Evolutionary conservation across 2,888 invertebrate species (phyloP).

Genomic region (Capitulum mitella): DNA sequence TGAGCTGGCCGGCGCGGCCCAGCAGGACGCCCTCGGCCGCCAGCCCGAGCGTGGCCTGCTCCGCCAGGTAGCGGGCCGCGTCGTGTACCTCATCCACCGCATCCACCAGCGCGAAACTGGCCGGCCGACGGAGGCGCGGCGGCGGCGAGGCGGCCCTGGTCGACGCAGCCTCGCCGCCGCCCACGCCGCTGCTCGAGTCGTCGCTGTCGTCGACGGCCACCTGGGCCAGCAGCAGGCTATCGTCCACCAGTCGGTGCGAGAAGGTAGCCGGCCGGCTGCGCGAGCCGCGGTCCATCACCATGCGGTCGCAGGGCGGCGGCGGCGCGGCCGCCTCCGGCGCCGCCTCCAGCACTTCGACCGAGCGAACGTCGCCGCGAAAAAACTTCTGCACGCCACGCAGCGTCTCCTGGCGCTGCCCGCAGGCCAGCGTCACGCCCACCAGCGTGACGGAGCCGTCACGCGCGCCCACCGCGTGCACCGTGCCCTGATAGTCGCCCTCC

Average conservation of each 20-base stretch:
- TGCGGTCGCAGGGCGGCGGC: not conserved
- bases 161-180: not conserved
- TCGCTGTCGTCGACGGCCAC: not conserved
- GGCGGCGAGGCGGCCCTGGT: not conserved
- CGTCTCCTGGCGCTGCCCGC: not conserved
- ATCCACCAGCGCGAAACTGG: not conserved
- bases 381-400: constrained; percentile 4
- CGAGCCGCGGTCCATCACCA: not conserved
- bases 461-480: not conserved
- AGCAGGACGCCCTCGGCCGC: not conserved
- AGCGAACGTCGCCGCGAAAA: not conserved
- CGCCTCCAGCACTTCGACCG: not conserved
- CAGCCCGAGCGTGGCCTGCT: not conserved
- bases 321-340: not conserved
- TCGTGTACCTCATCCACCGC: not conserved
- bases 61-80: not conserved
- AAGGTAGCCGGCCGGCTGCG: not conserved
- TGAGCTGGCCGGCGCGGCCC: not conserved
- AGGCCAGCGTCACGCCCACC: not conserved
- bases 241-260: not conserved
- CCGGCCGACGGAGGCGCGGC: not conserved
- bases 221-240: not conserved
- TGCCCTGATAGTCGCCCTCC: not conserved
- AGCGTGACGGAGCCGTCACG: not conserved
- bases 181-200: not conserved